A percentile compares a stretch with the other conserved stretches of the same genome.
Conservation (phyloP, 1,140 invertebrate species). For the Polyergus mexicanus region DNA sequence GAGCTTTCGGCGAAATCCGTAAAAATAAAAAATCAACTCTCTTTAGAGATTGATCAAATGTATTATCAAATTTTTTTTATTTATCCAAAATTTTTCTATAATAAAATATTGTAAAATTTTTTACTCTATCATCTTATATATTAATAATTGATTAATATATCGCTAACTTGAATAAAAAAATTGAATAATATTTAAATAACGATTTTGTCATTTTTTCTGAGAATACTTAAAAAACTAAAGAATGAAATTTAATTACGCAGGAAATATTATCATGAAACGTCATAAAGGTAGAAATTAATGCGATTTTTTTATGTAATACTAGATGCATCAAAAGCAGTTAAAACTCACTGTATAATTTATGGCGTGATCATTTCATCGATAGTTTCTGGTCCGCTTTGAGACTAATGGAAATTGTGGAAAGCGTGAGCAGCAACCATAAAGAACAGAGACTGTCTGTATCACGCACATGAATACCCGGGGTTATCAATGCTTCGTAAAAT, state of each 20-base stretch:
- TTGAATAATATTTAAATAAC: slow-evolving; percentile 1
- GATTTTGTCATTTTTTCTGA: background rate
- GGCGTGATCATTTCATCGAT: slow-evolving; percentile 11
- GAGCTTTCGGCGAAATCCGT: background rate
- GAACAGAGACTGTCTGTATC: slow-evolving; percentile 15
- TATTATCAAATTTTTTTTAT: background rate
- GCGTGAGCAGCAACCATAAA: slow-evolving; percentile 48
- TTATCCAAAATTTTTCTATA: background rate
- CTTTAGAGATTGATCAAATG: background rate
- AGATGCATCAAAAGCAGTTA: slow-evolving; percentile 5
- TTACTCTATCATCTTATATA: background rate
- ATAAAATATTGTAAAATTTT: background rate
- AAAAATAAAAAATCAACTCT: background rate
- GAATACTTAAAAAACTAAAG: background rate
- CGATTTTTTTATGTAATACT: background rate
- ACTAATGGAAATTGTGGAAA: slow-evolving; percentile 42
- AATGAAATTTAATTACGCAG: no score
- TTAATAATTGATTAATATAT: background rate
- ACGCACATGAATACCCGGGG: slow-evolving; percentile 2
- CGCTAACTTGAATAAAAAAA: background rate
- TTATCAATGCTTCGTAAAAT: slow-evolving; percentile 51
- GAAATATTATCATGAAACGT: no score
- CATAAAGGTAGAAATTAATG: background rate
- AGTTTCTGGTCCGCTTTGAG: slow-evolving; percentile 29
- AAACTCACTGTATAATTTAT: slow-evolving; percentile 40